Evolutionary conservation across 2,113 vertebrate species (phyloP).

Genomic region (Myxocyprinus asiaticus): DNA sequence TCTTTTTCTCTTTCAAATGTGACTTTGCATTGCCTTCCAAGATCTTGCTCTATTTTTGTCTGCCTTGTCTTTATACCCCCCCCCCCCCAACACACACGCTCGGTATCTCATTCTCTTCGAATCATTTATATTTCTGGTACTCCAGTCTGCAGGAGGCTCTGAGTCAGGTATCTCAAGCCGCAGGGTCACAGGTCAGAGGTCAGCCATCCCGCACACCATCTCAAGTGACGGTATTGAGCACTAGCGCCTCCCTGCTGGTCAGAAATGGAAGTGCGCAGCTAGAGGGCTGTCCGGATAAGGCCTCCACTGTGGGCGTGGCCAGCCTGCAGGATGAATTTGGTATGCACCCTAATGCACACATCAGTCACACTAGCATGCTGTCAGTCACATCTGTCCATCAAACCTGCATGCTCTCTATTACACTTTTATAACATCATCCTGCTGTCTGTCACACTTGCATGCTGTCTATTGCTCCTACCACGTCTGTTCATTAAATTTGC

Average conservation of each 20-base stretch:
- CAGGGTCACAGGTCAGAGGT: conserved; percentile 86
- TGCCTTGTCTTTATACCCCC: not conserved
- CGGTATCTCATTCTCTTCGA: not conserved
- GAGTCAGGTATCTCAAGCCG: conserved; percentile 91
- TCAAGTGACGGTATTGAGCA: conserved; percentile 93
- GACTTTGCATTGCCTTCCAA: too few species aligned
- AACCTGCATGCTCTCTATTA: not conserved
- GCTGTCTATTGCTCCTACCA: too few species aligned
- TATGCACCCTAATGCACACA: conserved; percentile 62
- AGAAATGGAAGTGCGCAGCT: conserved; percentile 97
- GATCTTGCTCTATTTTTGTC: not conserved
- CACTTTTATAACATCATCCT: not conserved
- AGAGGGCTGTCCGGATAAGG: conserved; percentile 94
- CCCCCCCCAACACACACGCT: not conserved
- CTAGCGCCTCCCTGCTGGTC: conserved; percentile 98
- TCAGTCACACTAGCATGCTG: not conserved
- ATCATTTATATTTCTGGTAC: not conserved
- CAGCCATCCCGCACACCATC: conserved; percentile 91
- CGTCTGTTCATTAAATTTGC: too few species aligned
- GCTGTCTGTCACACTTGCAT: too few species aligned
- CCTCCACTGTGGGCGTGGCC: conserved; percentile 89
- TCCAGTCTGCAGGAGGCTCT: conserved; percentile 97
- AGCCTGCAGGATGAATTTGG: conserved; percentile 97
- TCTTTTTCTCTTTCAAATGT: not conserved
- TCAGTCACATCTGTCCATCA: not conserved